Evolutionary conservation across 2,113 vertebrate genomes (phyloP).

Genomic region (Pterocles gutturalis): DNA sequence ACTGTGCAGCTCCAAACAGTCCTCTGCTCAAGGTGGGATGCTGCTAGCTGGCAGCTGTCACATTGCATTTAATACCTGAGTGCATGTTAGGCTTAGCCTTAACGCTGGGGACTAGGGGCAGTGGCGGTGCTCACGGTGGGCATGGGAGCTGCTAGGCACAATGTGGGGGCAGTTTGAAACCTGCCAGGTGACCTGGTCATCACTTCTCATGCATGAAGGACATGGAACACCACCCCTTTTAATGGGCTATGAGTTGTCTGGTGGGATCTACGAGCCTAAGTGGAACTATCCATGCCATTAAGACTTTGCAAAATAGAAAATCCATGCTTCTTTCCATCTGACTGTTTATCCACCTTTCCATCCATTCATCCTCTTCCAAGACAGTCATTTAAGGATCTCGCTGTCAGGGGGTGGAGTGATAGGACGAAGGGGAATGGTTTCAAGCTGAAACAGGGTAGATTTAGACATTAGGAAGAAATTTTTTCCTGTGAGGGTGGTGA

Average conservation of each 20-base stretch:
- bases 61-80: background rate
- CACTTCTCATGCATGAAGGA: rapidly evolving
- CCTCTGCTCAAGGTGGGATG: background rate
- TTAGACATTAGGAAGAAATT: too few species aligned
- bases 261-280: background rate
- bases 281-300: background rate
- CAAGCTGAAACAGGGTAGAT: too few species aligned
- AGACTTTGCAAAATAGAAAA: background rate
- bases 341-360: background rate
- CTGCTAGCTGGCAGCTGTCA: background rate
- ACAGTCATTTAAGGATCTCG: background rate
- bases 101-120: background rate
- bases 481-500: too few species aligned
- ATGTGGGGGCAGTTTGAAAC: background rate
- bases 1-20: background rate
- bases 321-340: background rate
- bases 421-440: too few species aligned
- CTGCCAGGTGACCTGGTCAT: background rate
- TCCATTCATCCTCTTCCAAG: background rate
- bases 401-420: background rate
- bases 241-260: background rate
- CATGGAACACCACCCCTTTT: rapidly evolving
- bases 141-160: background rate
- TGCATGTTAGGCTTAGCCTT: background rate
- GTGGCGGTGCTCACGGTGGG: background rate